Conservation (phyloP, 1,140 invertebrate species). For the Camponotus vicinus region DNA sequence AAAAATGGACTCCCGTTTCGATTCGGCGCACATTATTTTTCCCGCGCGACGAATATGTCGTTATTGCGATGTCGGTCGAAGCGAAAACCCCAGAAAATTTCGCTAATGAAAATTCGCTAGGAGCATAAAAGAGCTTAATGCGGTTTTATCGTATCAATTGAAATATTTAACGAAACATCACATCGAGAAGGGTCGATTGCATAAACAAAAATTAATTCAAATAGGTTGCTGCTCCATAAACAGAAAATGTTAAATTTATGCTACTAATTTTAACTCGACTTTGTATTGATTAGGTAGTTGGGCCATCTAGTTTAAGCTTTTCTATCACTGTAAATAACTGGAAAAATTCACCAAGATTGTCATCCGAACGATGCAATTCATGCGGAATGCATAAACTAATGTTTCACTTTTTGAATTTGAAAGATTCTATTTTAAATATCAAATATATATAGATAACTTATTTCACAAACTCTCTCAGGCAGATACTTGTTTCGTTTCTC, state of each 20-base stretch:
- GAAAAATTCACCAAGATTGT: background rate
- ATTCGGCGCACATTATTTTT: conserved; percentile 74
- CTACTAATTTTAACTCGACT: background rate
- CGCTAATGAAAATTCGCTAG: conserved; percentile 55
- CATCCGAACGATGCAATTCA: background rate
- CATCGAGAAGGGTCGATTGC: background rate
- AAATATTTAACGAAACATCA: conserved; percentile 58
- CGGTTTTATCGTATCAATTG: conserved; percentile 56
- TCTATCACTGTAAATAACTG: background rate
- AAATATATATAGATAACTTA: conserved; percentile 2
- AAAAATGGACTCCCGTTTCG: conserved; percentile 76
- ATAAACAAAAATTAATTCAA: background rate
- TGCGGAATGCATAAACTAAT: background rate
- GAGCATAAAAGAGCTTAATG: conserved; percentile 57
- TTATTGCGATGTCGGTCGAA: conserved; percentile 33
- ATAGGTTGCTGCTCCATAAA: background rate
- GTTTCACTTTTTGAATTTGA: background rate
- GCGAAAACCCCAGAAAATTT: conserved; percentile 41
- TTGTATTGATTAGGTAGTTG: background rate
- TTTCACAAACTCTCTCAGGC: background rate
- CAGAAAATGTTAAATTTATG: background rate
- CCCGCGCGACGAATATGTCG: conserved; percentile 28
- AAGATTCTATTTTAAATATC: background rate
- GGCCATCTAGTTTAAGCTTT: background rate
- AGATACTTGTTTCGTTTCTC: conserved; percentile 61